Evolutionary conservation across 35 echinoderm and acorn worm genomes (phyloP), one percentile per base, ranked within the genome.

Genomic region (Hemicentrotus pulcherrimus): DNA sequence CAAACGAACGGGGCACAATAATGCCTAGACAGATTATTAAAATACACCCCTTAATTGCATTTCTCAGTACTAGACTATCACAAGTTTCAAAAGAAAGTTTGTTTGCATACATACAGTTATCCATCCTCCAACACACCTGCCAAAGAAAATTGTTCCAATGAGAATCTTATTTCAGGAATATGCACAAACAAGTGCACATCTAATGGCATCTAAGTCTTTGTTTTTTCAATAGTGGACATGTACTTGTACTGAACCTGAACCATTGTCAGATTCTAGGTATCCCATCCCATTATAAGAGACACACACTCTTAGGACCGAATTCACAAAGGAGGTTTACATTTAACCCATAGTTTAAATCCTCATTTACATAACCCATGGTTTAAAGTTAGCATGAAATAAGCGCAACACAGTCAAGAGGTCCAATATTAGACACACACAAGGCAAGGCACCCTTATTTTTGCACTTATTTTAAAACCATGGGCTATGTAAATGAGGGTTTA

Each of bases 21-120:
- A 78, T n/a, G 65, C 19, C 24, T 30, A 5, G 1, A 78, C 65
- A 78, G 65, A 78, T 78, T 78, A 78, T 78, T 78, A 78, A 78
- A 78, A 78, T 78, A 78, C n/a, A 78, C 65, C 65, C 65, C 65
- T 78, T 78, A 78, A 78, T 78, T 78, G 65, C 65, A 78, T 28
- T 78, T 78, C 65, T 78, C 65, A 78, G 65, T 78, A 78, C 65
- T 78, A 78, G 65, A 78, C 65, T 78, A 78, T 78, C 65, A 78
- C 65, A 78, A 78, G 65, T 78, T 78, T 78, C 65, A 78, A 78
- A 78, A 78, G 65, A 78, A 78, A 78, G 65, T 78, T 78, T 78
- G 19, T 78, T 78, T 78, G 65, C 65, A 78, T 78, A 78, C 65
- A 78, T 78, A 78, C 22, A 78, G 65, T 78, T 6, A 78, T 78